Evolutionary conservation across 2,113 vertebrate genomes (phyloP).

Genomic region (Butastur rufipennis): DNA sequence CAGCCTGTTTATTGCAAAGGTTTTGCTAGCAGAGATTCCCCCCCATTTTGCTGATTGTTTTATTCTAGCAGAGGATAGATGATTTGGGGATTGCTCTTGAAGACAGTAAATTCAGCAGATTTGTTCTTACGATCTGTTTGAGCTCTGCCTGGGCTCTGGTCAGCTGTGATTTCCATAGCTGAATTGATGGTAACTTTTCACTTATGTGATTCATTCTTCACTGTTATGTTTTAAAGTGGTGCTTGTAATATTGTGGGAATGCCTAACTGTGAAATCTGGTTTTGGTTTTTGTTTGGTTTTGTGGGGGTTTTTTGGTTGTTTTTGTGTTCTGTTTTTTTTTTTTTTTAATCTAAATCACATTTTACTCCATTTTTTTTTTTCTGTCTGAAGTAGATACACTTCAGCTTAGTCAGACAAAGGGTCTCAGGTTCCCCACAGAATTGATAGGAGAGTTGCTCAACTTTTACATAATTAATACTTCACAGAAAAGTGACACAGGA

Average conservation of each 20-base stretch:
- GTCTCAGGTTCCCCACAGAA: neutral
- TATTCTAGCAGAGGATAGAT: neutral
- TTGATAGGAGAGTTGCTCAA: neutral
- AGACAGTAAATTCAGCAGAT: neutral
- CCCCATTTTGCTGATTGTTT: neutral
- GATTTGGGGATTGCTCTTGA: neutral
- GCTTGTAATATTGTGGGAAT: neutral
- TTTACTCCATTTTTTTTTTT: neutral
- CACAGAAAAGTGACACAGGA: neutral
- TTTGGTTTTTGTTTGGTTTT: neutral
- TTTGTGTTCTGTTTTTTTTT: too few species aligned
- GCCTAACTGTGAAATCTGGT: neutral
- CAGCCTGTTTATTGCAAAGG: neutral
- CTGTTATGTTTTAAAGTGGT: neutral
- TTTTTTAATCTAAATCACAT: neutral
- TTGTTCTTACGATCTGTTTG: neutral
- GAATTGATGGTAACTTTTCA: neutral
- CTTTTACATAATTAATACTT: neutral
- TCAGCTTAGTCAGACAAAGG: neutral
- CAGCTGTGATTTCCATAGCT: neutral
- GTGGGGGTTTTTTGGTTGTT: too few species aligned
- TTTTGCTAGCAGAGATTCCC: neutral
- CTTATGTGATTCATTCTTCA: neutral
- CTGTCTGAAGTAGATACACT: neutral
- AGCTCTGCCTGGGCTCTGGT: neutral